Base-by-base conservation (phyloP, 1,140 invertebrate genomes). In the Aphidius gifuensis region DNA sequence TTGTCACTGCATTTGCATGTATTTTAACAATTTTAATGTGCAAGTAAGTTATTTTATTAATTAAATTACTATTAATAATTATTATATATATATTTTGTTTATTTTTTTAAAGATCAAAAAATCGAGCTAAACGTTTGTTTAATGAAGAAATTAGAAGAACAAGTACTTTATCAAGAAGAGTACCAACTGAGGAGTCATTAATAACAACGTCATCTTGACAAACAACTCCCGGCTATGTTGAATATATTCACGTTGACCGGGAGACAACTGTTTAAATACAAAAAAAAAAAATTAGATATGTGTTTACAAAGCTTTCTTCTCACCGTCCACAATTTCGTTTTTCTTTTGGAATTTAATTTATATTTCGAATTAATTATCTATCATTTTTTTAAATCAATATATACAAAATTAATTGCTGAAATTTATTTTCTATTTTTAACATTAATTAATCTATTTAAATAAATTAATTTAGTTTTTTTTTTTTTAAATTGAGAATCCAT, bases 221-320 rank as follows among this genome's bases (percentile, higher is more conserved):
- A 87, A 90, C 91, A 69, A 88, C 88, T 75, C 87, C 89, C 79
- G 89, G 90, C 80, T 91, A 89, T 84, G 91, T 93, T 83, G 91
- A 93, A 76, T 92, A 90, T 75, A 92, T 92, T 73, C 90, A 92
- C 82, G 90, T 92, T 77, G 91, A 93, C 83, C 87, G 90, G 74
- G 91, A 92, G 81, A 92, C 91, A 70, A 92, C 91, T 65, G 91
- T 93, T 83, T 93, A 80, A 72, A 64, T 66, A 50, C 2, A 32
- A 32, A 32, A 32, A 32, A 32, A 32, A 32, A 32, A 32, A 32
- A 3, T 32, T 32, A 32, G 16, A 16, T 16, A 16, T 16, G 16
- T 16, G 23, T 32, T 32, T 32, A 32, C 23, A 32, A 32, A 32
- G 23, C 23, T 32, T 32, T 32, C 4, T 32, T 32, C 23, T 32